Evolutionary conservation across 2,797 vertebrate genomes (phyloP).

Genomic region (Sitta carolinensis): DNA sequence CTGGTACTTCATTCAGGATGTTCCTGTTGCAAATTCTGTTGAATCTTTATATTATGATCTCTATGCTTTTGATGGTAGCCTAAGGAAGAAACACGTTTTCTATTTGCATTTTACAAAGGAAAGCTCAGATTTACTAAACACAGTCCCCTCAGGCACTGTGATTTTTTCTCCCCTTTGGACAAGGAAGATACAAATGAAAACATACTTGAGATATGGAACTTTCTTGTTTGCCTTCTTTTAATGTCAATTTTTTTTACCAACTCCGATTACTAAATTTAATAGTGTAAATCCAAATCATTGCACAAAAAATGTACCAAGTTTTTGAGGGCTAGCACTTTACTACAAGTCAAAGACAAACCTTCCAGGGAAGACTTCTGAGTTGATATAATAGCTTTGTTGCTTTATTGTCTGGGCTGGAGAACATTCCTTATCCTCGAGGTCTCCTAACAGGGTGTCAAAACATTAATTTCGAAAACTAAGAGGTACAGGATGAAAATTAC

Average conservation of each 20-base stretch:
- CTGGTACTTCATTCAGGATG: not conserved
- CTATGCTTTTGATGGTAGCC: not conserved
- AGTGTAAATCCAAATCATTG: not conserved
- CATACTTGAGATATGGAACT: not conserved
- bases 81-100: not conserved
- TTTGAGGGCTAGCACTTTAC: not conserved
- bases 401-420: not conserved
- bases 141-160: not conserved
- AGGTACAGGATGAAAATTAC: not conserved
- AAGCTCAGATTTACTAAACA: not conserved
- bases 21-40: not conserved
- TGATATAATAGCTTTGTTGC: not conserved
- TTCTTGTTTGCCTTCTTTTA: not conserved
- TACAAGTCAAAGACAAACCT: not conserved
- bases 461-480: not conserved
- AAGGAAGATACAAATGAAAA: not conserved
- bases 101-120: not conserved
- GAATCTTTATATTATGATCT: slow-evolving; percentile 1
- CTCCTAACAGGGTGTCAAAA: not conserved
- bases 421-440: not conserved
- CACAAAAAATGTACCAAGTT: not conserved
- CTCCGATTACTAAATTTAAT: not conserved
- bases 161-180: accelerated
- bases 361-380: not conserved
- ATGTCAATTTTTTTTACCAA: not conserved